A percentile compares a stretch with the other conserved stretches of the same genome.
These are phyloP conservation scores for Euschistus heros DNA, from an alignment of 1,140 invertebrate genomes.

Conservation along the genomic window DNA sequence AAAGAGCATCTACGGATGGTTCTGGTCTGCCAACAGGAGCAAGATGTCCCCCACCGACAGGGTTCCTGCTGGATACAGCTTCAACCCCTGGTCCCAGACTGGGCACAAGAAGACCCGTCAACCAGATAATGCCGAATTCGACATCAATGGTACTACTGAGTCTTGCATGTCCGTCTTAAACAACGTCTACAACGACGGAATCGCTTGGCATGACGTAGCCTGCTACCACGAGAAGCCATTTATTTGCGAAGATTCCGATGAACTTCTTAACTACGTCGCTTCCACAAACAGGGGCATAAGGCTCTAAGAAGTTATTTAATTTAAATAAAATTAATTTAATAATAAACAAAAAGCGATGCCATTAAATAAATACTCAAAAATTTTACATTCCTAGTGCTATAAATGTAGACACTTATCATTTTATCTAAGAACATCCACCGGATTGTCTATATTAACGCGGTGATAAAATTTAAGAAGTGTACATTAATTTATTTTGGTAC, in stretches of 20 bases:
- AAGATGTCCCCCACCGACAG: constrained; percentile 73
- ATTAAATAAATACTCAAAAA: too few species aligned
- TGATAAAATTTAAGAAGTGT: too few species aligned
- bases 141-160: constrained; percentile 79
- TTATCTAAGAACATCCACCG: too few species aligned
- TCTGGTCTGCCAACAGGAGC: constrained; percentile 82
- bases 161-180: constrained; percentile 76
- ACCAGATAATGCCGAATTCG: constrained; percentile 84
- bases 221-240: constrained; percentile 86
- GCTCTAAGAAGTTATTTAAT: constrained; percentile 25
- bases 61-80: constrained; percentile 46
- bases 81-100: constrained; percentile 78
- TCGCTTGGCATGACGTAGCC: constrained; percentile 84
- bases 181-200: constrained; percentile 84
- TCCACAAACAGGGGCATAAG: constrained; percentile 67
- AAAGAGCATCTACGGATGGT: constrained; percentile 76
- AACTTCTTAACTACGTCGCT: constrained; percentile 70
- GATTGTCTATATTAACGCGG: too few species aligned
- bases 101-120: constrained; percentile 79
- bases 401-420: too few species aligned
- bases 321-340: too few species aligned
- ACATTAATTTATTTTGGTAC: too few species aligned
- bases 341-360: too few species aligned
- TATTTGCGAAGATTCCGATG: constrained; percentile 78
- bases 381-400: too few species aligned